These are phyloP conservation scores for Aphaenogaster ashmeadi DNA, from an alignment of 1,140 invertebrate genomes.

Conservation along the genomic window DNA sequence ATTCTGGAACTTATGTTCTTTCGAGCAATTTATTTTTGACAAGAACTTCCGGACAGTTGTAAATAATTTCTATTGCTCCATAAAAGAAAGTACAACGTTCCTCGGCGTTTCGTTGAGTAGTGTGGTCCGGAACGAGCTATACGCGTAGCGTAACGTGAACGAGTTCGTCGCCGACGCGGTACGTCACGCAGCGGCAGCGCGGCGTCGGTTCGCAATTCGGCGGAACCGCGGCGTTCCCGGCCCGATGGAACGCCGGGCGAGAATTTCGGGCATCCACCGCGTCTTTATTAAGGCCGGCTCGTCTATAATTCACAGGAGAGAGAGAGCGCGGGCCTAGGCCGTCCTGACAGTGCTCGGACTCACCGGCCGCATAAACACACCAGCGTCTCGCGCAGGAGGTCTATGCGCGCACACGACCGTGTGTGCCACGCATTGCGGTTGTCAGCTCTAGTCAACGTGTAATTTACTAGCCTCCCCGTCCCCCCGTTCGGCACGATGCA, in stretches of 20 bases:
- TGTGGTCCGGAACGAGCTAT: not conserved
- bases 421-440: constrained; percentile 78
- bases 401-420: constrained; percentile 41
- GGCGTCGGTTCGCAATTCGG: constrained; percentile 61
- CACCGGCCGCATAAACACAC: constrained; percentile 76
- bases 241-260: constrained; percentile 75
- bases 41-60: not conserved
- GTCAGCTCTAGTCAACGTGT: constrained; percentile 82
- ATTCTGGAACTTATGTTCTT: not conserved
- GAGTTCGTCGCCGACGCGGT: not conserved
- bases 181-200: constrained; percentile 9
- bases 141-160: constrained; percentile 21
- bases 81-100: constrained; percentile 21
- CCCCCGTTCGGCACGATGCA: constrained; percentile 66
- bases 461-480: constrained; percentile 76
- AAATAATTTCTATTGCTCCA: constrained; percentile 17
- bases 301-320: constrained; percentile 76
- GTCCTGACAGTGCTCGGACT: constrained; percentile 74
- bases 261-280: constrained; percentile 77
- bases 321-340: constrained; percentile 15
- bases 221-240: constrained; percentile 57
- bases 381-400: constrained; percentile 69
- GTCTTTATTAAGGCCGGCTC: constrained; percentile 76
- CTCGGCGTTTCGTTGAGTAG: not conserved
- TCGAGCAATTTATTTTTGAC: constrained; percentile 20